These are phyloP conservation scores for Callyntrura sp. DNA, from an alignment of 2,888 invertebrate genomes.

Conservation along the genomic window DNA sequence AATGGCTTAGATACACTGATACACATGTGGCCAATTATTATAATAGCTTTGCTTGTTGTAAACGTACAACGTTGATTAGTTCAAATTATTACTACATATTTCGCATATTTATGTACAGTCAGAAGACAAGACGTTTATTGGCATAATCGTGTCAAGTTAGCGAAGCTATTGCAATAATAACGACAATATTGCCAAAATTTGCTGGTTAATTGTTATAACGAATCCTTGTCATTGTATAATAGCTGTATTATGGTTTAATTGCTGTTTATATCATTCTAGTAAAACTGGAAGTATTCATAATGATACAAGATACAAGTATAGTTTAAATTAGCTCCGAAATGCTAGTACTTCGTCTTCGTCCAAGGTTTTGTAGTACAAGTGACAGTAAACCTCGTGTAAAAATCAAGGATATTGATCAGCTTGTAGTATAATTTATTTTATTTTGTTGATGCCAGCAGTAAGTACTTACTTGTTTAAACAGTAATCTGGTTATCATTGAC, in stretches of 20 bases:
- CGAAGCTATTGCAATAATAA: conserved; percentile 1
- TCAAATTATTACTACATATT: neutral
- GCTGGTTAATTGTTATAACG: conserved; percentile 47
- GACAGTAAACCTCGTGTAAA: conserved; percentile 70
- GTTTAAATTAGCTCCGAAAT: conserved; percentile 25
- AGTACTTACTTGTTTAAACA: neutral
- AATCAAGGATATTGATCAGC: conserved; percentile 43
- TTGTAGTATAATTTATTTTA: conserved; percentile 24
- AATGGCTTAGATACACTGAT: neutral
- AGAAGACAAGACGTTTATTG: neutral
- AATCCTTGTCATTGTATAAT: conserved; percentile 29
- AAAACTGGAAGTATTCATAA: conserved; percentile 31
- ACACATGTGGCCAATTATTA: neutral
- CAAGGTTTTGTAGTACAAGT: neutral
- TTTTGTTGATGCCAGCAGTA: neutral
- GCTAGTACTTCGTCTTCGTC: conserved; percentile 12
- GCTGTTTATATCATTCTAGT: conserved; percentile 7
- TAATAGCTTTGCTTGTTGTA: conserved; percentile 26
- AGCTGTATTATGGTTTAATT: conserved; percentile 17
- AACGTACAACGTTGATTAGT: too few species aligned
- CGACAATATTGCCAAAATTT: neutral
- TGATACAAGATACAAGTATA: neutral
- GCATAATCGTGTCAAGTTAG: neutral
- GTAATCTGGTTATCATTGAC: conserved; percentile 26
- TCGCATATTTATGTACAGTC: neutral